These are phyloP conservation scores for Pangasius krempfi DNA, from an alignment of 2,797 vertebrate genomes.

Conservation along the genomic window DNA sequence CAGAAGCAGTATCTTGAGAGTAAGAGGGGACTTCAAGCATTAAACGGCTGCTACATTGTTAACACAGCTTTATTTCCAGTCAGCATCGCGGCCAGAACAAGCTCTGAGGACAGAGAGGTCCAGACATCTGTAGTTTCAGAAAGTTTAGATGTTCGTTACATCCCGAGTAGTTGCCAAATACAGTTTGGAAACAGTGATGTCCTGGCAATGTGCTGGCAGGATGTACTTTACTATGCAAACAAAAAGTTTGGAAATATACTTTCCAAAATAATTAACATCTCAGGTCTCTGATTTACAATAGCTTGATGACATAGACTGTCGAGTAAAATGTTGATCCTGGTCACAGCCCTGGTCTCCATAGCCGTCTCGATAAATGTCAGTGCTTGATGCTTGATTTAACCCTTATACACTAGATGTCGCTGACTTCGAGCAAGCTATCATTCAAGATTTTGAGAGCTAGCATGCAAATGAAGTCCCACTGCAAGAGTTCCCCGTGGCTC, in stretches of 20 bases:
- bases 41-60: background rate
- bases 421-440: background rate
- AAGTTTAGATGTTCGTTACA: too few relatives aligned
- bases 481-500: background rate
- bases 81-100: background rate
- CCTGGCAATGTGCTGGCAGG: background rate
- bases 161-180: too few relatives aligned
- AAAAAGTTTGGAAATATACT: background rate
- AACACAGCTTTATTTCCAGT: background rate
- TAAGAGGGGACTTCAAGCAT: background rate
- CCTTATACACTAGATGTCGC: background rate
- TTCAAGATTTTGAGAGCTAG: background rate
- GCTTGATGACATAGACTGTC: too few relatives aligned
- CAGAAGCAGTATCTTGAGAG: background rate
- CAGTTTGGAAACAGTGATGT: background rate
- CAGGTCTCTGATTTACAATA: too few relatives aligned
- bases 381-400: background rate
- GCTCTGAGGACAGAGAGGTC: background rate
- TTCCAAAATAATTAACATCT: too few relatives aligned
- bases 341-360: too few relatives aligned
- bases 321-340: too few relatives aligned
- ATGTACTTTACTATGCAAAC: background rate
- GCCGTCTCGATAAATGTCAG: background rate
- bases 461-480: background rate
- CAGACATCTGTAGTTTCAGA: background rate